Conservation (phyloP, 2,888 invertebrate genomes). For the Chromoteleia sp. region DNA sequence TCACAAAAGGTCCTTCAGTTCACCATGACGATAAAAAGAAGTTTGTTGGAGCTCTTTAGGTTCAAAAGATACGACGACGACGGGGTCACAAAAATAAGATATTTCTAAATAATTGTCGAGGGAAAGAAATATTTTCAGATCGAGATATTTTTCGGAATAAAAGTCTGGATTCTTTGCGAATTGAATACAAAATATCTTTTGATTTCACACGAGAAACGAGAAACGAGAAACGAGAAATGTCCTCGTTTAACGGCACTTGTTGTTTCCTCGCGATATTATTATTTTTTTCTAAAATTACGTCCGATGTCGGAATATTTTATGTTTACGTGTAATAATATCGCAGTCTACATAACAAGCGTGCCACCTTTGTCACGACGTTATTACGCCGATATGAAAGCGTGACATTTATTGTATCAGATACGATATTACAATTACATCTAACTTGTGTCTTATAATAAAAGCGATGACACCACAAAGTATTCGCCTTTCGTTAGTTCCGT, state of each 20-base stretch:
- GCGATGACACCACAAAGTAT: constrained; percentile 27
- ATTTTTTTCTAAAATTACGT: constrained; percentile 8
- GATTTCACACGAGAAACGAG: not conserved
- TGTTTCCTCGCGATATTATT: constrained; percentile 22
- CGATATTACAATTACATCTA: constrained; percentile 45
- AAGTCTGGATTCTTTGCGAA: not conserved
- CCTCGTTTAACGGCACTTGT: constrained; percentile 15
- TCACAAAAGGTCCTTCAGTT: constrained; percentile 24
- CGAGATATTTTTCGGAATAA: not conserved
- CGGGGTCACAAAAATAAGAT: constrained; percentile 10
- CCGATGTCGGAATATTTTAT: constrained; percentile 20
- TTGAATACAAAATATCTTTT: constrained; percentile 6
- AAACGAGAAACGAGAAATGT: too few species aligned
- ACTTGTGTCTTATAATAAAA: constrained; percentile 17
- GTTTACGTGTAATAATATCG: constrained; percentile 26
- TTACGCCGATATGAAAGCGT: constrained; percentile 58
- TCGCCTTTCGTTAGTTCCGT: not conserved
- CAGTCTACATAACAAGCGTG: constrained; percentile 53
- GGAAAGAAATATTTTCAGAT: not conserved
- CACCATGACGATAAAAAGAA: constrained; percentile 21
- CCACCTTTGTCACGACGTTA: constrained; percentile 37
- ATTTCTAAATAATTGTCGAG: constrained; percentile 20
- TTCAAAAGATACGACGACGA: constrained; percentile 1
- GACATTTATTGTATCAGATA: constrained; percentile 49
- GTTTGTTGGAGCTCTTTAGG: constrained; percentile 24